These are phyloP conservation scores for Pogoniulus pusillus DNA, from an alignment of 2,797 vertebrate genomes.

Conservation along the genomic window DNA sequence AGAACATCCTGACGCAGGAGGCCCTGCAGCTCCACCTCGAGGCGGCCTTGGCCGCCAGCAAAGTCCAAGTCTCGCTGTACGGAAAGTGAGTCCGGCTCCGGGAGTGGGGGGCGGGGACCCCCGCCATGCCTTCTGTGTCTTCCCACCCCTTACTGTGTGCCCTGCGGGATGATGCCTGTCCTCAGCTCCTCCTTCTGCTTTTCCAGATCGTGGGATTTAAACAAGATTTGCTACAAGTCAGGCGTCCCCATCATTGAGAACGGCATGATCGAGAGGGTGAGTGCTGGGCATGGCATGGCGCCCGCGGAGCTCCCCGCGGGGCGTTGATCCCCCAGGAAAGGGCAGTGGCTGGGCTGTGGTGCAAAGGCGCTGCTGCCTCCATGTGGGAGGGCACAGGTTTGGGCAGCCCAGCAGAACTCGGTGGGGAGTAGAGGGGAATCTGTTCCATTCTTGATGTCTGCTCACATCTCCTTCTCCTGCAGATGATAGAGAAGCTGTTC, in stretches of 20 bases:
- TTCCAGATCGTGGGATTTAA: conserved; percentile 95
- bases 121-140: background rate
- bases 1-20: conserved; percentile 90
- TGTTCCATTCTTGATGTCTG: background rate
- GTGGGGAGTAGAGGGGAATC: rapidly evolving
- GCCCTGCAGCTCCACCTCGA: conserved; percentile 93
- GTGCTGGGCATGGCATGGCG: background rate
- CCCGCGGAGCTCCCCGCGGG: rapidly evolving
- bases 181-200: background rate
- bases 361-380: background rate
- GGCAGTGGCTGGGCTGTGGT: background rate
- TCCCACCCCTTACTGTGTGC: background rate
- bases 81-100: conserved; percentile 90
- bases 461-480: background rate
- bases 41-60: conserved; percentile 92
- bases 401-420: background rate
- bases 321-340: background rate
- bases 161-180: rapidly evolving
- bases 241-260: conserved; percentile 97
- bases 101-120: background rate
- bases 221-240: conserved; percentile 99
- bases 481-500: conserved; percentile 99
- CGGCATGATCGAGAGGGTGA: conserved; percentile 95
- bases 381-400: rapidly evolving
- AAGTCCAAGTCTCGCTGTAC: conserved; percentile 95